These are phyloP conservation scores for Hypena proboscidalis DNA, from an alignment of 2,888 invertebrate genomes.

Conservation along the genomic window DNA sequence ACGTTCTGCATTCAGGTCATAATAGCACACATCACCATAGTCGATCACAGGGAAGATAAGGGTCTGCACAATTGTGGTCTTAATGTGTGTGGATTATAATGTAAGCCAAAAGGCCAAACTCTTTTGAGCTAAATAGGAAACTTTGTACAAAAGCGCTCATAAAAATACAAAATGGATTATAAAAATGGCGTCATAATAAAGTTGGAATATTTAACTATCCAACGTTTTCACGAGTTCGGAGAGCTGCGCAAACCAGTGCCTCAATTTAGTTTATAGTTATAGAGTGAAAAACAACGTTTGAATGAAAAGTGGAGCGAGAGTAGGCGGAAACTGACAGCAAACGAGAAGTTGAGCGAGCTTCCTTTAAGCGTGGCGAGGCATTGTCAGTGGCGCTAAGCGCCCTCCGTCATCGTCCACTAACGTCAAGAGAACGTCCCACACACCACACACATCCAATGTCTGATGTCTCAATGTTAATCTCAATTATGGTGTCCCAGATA, in stretches of 20 bases:
- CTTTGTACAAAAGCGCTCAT: background rate
- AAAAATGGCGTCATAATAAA: slow-evolving; percentile 3
- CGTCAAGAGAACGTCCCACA: slow-evolving; percentile 18
- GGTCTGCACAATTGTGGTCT: too few species aligned
- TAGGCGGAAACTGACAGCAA: slow-evolving; percentile 40
- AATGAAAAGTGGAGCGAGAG: slow-evolving; percentile 48
- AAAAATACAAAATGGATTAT: background rate
- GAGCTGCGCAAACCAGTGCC: slow-evolving; percentile 30
- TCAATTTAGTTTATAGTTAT: slow-evolving; percentile 43
- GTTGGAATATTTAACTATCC: slow-evolving; percentile 1
- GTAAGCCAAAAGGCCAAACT: too few species aligned
- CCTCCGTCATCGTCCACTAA: slow-evolving; percentile 13
- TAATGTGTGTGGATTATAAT: too few species aligned
- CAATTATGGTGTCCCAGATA: background rate
- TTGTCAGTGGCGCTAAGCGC: slow-evolving; percentile 25
- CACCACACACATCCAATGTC: slow-evolving; percentile 1
- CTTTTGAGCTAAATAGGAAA: too few species aligned
- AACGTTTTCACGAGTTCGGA: slow-evolving; percentile 11
- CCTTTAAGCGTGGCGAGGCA: slow-evolving; percentile 19
- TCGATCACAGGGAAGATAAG: too few species aligned
- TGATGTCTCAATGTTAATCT: background rate
- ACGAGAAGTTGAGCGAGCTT: slow-evolving; percentile 40
- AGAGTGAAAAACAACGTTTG: slow-evolving; percentile 44
- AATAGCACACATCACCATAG: too few species aligned
- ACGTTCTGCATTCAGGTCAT: too few species aligned